A percentile compares a stretch with the other conserved stretches of the same genome.
Evolutionary conservation across 2,888 invertebrate genomes (phyloP).

Genomic region (Drosophila merina): DNA sequence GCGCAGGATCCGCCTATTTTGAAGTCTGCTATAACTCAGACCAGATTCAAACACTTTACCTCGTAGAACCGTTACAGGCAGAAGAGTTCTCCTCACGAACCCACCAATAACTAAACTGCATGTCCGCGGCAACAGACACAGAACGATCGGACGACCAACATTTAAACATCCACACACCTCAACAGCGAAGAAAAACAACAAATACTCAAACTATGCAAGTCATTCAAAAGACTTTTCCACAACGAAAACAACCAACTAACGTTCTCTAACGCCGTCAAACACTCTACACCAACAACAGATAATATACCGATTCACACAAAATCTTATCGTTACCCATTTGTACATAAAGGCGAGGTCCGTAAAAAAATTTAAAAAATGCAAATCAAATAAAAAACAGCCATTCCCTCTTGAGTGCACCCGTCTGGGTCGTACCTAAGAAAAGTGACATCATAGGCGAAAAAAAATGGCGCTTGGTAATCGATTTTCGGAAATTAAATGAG

Average conservation of each 20-base stretch:
- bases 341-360: constrained; percentile 8
- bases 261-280: constrained; percentile 23
- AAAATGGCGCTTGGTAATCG: not conserved
- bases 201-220: constrained; percentile 22
- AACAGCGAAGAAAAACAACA: constrained; percentile 23
- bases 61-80: constrained; percentile 3
- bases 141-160: constrained; percentile 13
- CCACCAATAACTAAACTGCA: constrained; percentile 9
- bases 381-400: not conserved
- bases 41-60: no score
- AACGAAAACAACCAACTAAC: constrained; percentile 23
- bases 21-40: not conserved
- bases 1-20: no score
- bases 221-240: constrained; percentile 28
- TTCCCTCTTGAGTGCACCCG: constrained; percentile 3
- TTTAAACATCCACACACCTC: constrained; percentile 17
- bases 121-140: no score
- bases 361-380: constrained; percentile 18
- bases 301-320: constrained; percentile 20
- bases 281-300: constrained; percentile 24
- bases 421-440: constrained; percentile 5
- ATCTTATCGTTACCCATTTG: constrained; percentile 8
- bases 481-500: not conserved
- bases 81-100: constrained; percentile 2
- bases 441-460: no score